phyloP scores from a whole-genome alignment of 2,888 invertebrate species.

The Meiosimyza decipiens region DNA sequence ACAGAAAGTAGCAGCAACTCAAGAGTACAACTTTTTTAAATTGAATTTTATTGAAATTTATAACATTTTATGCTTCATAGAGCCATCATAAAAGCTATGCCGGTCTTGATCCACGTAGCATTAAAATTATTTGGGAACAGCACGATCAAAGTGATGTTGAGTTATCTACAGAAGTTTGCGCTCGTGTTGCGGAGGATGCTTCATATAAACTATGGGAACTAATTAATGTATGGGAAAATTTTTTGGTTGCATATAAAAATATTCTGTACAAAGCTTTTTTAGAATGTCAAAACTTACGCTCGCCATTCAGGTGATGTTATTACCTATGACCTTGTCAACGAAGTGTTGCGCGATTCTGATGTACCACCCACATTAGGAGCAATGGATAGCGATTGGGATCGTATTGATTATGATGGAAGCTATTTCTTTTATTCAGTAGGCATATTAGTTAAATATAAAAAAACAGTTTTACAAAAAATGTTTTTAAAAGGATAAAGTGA shows the following conservation, averaged over 20 bases:
- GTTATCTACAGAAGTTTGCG: conserved; percentile 60
- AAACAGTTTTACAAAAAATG: not conserved
- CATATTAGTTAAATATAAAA: not conserved
- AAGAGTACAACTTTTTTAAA: conserved; percentile 34
- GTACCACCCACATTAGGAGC: conserved; percentile 64
- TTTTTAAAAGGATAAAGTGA: conserved; percentile 56
- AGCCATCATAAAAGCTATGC: conserved; percentile 59
- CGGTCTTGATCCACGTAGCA: conserved; percentile 61
- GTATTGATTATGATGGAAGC: conserved; percentile 64
- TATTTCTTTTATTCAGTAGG: conserved; percentile 60
- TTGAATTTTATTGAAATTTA: not conserved
- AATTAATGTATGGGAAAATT: conserved; percentile 57
- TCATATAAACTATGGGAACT: conserved; percentile 66
- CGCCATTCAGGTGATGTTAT: conserved; percentile 64
- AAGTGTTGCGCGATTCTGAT: conserved; percentile 64
- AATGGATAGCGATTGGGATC: conserved; percentile 64
- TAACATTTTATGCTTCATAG: conserved; percentile 43
- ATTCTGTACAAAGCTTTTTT: not conserved
- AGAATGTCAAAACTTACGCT: conserved; percentile 65
- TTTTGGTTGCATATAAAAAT: not conserved
- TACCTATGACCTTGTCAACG: conserved; percentile 65
- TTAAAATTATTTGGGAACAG: conserved; percentile 67
- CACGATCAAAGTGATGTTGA: conserved; percentile 65
- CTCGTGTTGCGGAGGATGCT: conserved; percentile 64
- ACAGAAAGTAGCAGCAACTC: conserved; percentile 46